phyloP scores from a whole-genome alignment of 2,797 vertebrate species.

The Anomalospiza imberbis region DNA sequence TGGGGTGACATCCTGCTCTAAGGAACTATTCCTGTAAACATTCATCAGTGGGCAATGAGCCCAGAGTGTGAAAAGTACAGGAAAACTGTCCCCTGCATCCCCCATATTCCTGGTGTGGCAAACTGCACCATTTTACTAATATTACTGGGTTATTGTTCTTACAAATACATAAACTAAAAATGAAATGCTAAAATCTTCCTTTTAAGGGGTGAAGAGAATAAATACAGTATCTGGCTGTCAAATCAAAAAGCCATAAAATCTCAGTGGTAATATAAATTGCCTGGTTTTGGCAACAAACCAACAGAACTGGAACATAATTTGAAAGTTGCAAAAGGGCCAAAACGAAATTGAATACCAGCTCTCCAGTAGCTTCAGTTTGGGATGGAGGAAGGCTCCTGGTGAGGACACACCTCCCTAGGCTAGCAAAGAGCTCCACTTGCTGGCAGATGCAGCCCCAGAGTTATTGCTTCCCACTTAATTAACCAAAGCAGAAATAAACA shows the following conservation, averaged over 20 bases:
- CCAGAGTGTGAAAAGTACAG: neutral
- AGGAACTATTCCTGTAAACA: neutral
- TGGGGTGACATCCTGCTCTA: neutral
- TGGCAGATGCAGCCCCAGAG: conserved; percentile 7
- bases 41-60: neutral
- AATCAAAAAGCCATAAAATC: neutral
- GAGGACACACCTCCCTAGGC: neutral
- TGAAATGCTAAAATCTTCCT: neutral
- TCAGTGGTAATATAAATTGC: neutral
- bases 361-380: neutral
- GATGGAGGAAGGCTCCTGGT: neutral
- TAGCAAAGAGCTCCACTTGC: conserved; percentile 66
- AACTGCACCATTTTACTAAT: neutral
- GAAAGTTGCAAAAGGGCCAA: neutral
- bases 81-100: neutral
- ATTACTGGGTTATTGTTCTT: neutral
- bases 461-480: neutral
- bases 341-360: neutral
- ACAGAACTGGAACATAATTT: neutral
- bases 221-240: neutral
- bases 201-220: neutral
- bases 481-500: neutral
- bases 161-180: neutral
- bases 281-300: neutral
- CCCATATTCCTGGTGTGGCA: neutral